A percentile compares a stretch with the other conserved stretches of the same genome.
Evolutionary conservation across 23 tunicate genomes (phyloP).

Genomic region (Clavelina lepadiformis): DNA sequence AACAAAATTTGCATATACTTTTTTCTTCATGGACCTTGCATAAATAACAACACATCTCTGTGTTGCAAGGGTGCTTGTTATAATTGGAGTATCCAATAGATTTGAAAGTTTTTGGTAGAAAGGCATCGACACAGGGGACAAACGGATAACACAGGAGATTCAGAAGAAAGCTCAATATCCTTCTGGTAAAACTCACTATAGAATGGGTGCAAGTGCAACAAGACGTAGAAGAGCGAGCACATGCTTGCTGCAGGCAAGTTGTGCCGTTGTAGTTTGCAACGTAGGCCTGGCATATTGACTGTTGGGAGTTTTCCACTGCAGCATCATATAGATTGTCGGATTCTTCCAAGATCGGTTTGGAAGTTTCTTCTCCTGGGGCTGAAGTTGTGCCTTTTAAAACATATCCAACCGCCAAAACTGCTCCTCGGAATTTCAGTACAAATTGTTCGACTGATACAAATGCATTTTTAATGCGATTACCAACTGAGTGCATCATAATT

Average conservation of each 20-base stretch:
- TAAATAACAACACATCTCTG: constrained; percentile 17
- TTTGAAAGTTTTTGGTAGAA: constrained; percentile 32
- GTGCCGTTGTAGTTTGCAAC: constrained; percentile 16
- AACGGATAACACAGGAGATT: constrained; percentile 56
- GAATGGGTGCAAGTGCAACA: constrained; percentile 15
- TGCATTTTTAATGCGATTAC: constrained; percentile 29
- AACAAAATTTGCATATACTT: constrained; percentile 13
- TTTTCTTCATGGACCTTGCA: background rate
- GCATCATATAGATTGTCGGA: too few species aligned
- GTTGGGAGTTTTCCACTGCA: background rate
- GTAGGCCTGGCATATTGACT: background rate
- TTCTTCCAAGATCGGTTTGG: too few species aligned
- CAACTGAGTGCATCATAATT: too few species aligned
- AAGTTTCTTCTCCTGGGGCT: too few species aligned
- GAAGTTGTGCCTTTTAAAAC: too few species aligned
- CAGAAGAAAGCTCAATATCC: constrained; percentile 20
- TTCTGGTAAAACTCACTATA: constrained; percentile 4
- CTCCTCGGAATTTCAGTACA: background rate
- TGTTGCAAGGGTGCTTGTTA: constrained; percentile 14
- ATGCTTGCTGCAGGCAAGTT: constrained; percentile 5
- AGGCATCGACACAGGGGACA: constrained; percentile 51
- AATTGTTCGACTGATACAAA: constrained; percentile 9
- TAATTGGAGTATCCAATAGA: constrained; percentile 8
- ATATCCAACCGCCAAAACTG: background rate
- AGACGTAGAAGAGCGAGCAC: background rate